Evolutionary conservation across 2,113 vertebrate species (phyloP).

Genomic region (Tamias sibiricus): DNA sequence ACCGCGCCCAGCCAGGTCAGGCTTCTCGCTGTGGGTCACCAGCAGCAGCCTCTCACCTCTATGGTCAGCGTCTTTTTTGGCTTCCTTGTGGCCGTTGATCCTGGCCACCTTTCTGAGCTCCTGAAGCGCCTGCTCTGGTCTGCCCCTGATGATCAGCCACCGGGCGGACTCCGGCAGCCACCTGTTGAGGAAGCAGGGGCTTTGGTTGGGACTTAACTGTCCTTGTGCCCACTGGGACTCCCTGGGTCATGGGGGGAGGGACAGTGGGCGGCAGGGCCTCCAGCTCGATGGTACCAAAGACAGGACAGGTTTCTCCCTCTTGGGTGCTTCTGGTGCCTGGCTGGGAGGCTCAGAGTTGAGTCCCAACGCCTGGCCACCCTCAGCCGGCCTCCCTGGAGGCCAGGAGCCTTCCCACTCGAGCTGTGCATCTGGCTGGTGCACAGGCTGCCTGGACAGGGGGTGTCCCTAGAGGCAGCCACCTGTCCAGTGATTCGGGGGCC

Average conservation of each 20-base stretch:
- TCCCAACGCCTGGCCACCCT: rapidly evolving
- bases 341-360: not conserved
- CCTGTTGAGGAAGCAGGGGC: constrained; percentile 53
- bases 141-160: constrained; percentile 87
- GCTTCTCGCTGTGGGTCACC: not conserved
- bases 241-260: not conserved
- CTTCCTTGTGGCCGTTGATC: constrained; percentile 87
- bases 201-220: not conserved
- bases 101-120: constrained; percentile 88
- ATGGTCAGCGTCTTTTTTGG: constrained; percentile 84
- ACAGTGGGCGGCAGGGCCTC: not conserved
- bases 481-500: not conserved
- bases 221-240: rapidly evolving
- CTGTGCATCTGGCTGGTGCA: rapidly evolving
- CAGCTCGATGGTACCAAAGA: rapidly evolving
- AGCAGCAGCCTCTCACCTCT: constrained; percentile 84
- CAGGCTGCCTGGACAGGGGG: not conserved
- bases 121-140: constrained; percentile 84
- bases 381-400: not conserved
- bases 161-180: constrained; percentile 91
- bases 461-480: not conserved
- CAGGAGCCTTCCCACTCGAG: not conserved
- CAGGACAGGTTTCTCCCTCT: rapidly evolving
- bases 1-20: too few relatives aligned
- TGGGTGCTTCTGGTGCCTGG: not conserved